These are phyloP conservation scores for Setipinna tenuifilis DNA, from an alignment of 2,797 vertebrate genomes.

Conservation along the genomic window DNA sequence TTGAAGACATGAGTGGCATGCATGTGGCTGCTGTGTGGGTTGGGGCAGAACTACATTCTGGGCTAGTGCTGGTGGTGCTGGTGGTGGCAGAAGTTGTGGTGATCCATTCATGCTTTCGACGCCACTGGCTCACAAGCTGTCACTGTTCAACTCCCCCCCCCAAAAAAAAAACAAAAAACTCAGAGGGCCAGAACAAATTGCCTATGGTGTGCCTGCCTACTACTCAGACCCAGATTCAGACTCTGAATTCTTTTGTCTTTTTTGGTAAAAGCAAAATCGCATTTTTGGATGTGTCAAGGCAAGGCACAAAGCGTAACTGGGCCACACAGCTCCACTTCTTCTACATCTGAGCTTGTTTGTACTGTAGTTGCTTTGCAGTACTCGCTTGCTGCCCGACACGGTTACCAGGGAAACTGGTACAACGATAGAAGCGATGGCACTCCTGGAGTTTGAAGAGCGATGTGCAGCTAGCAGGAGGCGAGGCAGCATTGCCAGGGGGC, in stretches of 20 bases:
- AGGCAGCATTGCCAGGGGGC: slow-evolving; percentile 16
- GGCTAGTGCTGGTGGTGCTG: too few species aligned
- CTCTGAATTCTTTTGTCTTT: neutral
- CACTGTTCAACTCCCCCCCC: neutral
- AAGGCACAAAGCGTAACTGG: neutral
- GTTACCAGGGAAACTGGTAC: slow-evolving; percentile 52
- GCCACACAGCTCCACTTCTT: neutral
- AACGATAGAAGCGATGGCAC: slow-evolving; percentile 27
- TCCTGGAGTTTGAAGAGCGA: neutral
- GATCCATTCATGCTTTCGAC: neutral
- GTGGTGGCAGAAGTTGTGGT: neutral
- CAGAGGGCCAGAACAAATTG: neutral
- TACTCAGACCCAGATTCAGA: neutral
- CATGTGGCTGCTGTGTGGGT: neutral
- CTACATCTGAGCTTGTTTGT: slow-evolving; percentile 2
- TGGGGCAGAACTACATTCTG: neutral
- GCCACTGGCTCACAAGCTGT: neutral
- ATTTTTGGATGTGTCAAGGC: neutral
- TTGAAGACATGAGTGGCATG: neutral
- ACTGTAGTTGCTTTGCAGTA: neutral
- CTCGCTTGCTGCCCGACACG: neutral
- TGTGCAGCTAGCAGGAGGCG: slow-evolving; percentile 17
- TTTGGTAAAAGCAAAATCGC: neutral
- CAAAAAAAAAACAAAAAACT: neutral
- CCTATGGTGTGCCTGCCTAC: neutral